These are phyloP conservation scores for Drosophila quinaria DNA, from an alignment of 2,888 invertebrate species.

Conservation along the genomic window DNA sequence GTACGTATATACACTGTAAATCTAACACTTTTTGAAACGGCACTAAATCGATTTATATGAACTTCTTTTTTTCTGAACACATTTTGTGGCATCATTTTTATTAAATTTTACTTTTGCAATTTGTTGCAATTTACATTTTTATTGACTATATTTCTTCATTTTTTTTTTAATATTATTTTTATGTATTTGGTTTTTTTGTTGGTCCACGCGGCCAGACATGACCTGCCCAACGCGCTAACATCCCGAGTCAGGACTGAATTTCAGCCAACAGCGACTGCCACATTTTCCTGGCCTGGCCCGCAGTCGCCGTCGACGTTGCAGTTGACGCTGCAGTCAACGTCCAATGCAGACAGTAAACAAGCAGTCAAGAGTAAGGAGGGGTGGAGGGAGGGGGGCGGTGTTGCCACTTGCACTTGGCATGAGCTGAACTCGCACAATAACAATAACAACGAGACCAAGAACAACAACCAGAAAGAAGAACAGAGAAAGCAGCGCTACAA, in stretches of 20 bases:
- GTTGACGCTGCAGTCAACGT: constrained; percentile 11
- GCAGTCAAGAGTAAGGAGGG: constrained; percentile 17
- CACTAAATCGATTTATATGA: constrained; percentile 52
- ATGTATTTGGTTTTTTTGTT: constrained; percentile 50
- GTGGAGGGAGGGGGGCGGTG: constrained; percentile 26
- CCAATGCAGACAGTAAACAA: constrained; percentile 69
- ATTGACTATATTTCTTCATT: constrained; percentile 20
- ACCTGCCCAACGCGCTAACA: constrained; percentile 86
- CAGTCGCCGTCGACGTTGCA: constrained; percentile 23
- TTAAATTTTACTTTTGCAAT: constrained; percentile 1
- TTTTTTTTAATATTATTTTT: constrained; percentile 9
- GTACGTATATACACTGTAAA: constrained; percentile 26
- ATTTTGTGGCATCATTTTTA: constrained; percentile 61
- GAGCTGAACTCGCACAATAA: constrained; percentile 65
- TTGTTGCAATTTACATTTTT: constrained; percentile 40
- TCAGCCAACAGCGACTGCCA: constrained; percentile 53
- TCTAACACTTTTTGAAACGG: constrained; percentile 46
- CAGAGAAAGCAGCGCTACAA: constrained; percentile 46
- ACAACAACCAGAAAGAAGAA: neutral
- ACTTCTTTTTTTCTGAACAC: constrained; percentile 46
- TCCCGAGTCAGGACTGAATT: constrained; percentile 86
- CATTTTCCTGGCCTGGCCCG: constrained; percentile 27
- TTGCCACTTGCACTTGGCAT: constrained; percentile 78
- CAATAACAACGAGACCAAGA: constrained; percentile 57
- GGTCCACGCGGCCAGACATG: constrained; percentile 84